Evolutionary conservation across 2,888 invertebrate species (phyloP), one percentile per base, ranked within the genome.

Genomic region (Phortica okadai): DNA sequence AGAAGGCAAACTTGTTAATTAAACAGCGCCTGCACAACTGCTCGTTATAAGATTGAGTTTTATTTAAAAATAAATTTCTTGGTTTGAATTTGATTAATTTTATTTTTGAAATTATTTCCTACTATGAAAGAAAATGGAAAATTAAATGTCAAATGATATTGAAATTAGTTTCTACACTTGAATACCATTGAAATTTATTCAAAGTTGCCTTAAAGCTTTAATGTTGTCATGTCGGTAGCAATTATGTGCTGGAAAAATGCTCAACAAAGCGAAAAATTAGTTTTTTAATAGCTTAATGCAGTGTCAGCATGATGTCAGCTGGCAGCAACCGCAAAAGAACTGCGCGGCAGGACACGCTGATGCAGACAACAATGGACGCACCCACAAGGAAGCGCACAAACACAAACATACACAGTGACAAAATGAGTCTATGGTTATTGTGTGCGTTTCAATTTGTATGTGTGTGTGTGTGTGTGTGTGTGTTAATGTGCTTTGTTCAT

Each of bases 221-320:
- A 42, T n/a, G 56, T 62, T 58, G 62, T 25, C 14, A 78, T 77
- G 84, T 75, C 79, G 79, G 64, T 54, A 33, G 21, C 41, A 62
- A 62, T 62, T 62, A 62, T 62, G 62, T 86, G 88, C 86, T 84
- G 84, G 83, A 83, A 85, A 86, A 83, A 86, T 86, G 86, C 77
- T 78, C 84, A 86, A 75, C 82, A 82, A 80, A 79, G 83, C 83
- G 88, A 76, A 80, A 85, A 85, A 87, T 85, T 84, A 86, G 86
- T 86, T 85, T 87, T 83, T 83, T 83, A 87, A 80, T 81, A 75
- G 80, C 79, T 25, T 11, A 25, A 7, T 21, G 10, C 25, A 62
- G 25, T 25, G 25, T 25, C 25, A 25, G 33, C 33, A 25, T 62
- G 10, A 4, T 25, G 25, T 25, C 62, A 25, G 25, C 14, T 58